phyloP scores from a whole-genome alignment of 2,113 vertebrate species.

The Percopsis transmontana region DNA sequence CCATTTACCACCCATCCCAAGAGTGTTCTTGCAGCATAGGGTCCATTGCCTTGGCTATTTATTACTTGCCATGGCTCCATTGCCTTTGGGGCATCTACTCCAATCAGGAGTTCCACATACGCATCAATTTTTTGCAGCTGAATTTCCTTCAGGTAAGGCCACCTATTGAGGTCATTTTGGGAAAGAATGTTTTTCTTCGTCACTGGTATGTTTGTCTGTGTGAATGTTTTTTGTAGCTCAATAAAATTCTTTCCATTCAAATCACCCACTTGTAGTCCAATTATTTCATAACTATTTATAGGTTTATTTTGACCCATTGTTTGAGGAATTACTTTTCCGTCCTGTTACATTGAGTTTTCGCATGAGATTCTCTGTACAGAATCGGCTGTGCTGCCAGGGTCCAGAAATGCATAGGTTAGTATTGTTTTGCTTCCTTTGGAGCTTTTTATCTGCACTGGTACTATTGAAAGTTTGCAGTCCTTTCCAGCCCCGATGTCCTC shows the following conservation, averaged over 20 bases:
- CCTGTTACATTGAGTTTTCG: neutral
- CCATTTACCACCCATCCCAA: neutral
- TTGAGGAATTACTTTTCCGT: neutral
- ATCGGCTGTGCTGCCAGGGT: constrained; percentile 2
- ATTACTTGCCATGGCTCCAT: constrained; percentile 10
- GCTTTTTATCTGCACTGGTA: neutral
- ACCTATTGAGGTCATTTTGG: neutral
- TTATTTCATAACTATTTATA: neutral
- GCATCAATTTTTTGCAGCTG: neutral
- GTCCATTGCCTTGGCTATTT: neutral
- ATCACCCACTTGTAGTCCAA: neutral
- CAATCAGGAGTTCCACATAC: constrained; percentile 2
- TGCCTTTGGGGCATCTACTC: constrained; percentile 4
- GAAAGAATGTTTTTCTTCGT: constrained; percentile 3
- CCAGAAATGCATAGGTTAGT: constrained; percentile 5
- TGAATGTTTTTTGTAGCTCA: neutral
- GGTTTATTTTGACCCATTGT: constrained; percentile 14
- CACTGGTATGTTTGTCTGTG: constrained; percentile 1
- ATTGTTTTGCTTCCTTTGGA: neutral
- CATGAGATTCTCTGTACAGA: neutral
- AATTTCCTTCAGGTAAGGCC: constrained; percentile 13
- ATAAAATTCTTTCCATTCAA: constrained; percentile 4
- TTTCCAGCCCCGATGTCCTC: neutral
- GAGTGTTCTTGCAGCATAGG: neutral
- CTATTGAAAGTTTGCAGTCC: neutral